Percentiles rank a stretch among this genome's conserved stretches.
phyloP scores from a whole-genome alignment of 2,888 invertebrate genomes.

The Orthosia incerta region DNA sequence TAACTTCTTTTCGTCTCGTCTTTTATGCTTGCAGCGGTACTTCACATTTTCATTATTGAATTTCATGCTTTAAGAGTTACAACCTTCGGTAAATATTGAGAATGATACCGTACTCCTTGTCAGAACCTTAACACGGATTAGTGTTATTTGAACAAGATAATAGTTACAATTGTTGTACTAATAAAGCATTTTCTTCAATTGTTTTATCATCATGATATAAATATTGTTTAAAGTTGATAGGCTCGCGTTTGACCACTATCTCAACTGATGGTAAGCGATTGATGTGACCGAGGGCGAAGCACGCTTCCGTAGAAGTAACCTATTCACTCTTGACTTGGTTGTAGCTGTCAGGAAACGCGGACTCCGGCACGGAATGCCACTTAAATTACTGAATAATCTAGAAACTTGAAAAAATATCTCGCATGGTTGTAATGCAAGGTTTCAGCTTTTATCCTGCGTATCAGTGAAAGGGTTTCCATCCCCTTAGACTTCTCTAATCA shows the following conservation, averaged over 20 bases:
- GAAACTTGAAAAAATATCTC: neutral
- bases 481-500: constrained; percentile 22
- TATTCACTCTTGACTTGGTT: too few species aligned
- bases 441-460: neutral
- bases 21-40: neutral
- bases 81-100: constrained; percentile 33
- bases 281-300: too few species aligned
- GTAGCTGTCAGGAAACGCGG: too few species aligned
- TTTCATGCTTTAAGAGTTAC: neutral
- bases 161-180: constrained; percentile 2
- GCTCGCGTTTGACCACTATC: too few species aligned
- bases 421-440: neutral
- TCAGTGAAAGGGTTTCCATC: constrained; percentile 11
- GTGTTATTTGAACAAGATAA: constrained; percentile 50
- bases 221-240: too few species aligned
- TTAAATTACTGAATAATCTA: too few species aligned
- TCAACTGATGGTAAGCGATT: too few species aligned
- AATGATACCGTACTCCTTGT: constrained; percentile 1
- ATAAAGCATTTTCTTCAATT: constrained; percentile 4
- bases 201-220: constrained; percentile 10
- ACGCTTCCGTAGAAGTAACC: too few species aligned
- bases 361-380: too few species aligned
- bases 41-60: constrained; percentile 11
- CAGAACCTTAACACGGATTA: constrained; percentile 25
- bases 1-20: constrained; percentile 14